Evolutionary conservation across 2,113 vertebrate genomes (phyloP), one percentile per base, ranked within the genome.

Genomic region (Steatornis caripensis): DNA sequence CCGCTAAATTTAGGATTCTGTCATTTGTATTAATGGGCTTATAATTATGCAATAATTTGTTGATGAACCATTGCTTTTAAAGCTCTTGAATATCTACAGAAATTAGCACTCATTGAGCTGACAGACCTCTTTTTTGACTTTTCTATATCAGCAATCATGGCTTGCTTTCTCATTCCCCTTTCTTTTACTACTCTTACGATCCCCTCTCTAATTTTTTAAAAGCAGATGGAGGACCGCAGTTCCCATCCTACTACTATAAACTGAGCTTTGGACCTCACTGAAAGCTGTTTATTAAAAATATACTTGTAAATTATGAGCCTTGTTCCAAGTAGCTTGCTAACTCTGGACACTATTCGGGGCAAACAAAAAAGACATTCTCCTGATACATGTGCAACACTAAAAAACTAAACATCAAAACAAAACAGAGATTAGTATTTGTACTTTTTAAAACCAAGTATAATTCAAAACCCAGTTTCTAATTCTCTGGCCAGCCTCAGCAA

Each of bases 61-160:
- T 96, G 94, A 93, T 95, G 95, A 96, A 94, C 86, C 78, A 95
- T 77, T 95, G 95, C 96, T 87, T 87, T 94, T 91, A 89, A 96
- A 94, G 93, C 91, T 94, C 91, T 96, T 49, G 77, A 92, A 48
- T 74, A 60, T 62, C 89, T 85, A 19, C 65, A 96, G 91, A 94
- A 95, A 95, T 92, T 37, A 96, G 90, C 79, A 61, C 79, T 86
- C 93, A 93, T 64, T 95, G 93, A 93, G 87, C 84, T 43, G 87
- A 68, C 65, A 85, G 46, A 61, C 51, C 20, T 76, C 62, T 72
- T 83, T 76, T 82, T 51, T 95, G 66, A 95, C 78, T 96, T 82
- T 19, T 83, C 74, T 93, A 4, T 68, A 89, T 68, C 89, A 57
- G 94, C 90, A 96, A 93, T 80, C 94, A 91, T 6, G 45, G 70